A percentile compares a stretch with the other conserved stretches of the same genome.
These are phyloP conservation scores for Bambusicola thoracicus DNA, from an alignment of 2,113 vertebrate genomes.

Conservation along the genomic window DNA sequence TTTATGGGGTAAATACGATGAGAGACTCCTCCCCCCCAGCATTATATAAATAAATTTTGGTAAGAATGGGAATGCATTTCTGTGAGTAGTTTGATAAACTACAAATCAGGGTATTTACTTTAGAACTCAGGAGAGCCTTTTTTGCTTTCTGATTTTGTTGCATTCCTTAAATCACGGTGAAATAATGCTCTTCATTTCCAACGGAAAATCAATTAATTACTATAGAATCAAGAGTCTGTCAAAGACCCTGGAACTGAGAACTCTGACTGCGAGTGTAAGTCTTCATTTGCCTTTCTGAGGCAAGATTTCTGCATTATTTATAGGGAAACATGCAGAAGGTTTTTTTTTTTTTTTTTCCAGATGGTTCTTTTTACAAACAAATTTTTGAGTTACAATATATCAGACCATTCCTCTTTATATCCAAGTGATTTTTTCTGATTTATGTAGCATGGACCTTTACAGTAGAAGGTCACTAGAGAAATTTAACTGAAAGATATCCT, in stretches of 20 bases:
- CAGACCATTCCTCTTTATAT: not conserved
- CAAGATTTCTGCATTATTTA: not conserved
- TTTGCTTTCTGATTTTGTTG: not conserved
- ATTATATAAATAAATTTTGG: not conserved
- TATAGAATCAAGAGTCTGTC: not conserved
- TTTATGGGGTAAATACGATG: not conserved
- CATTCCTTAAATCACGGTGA: not conserved
- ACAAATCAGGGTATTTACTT: not conserved
- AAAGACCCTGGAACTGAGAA: not conserved
- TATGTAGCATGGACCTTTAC: not conserved
- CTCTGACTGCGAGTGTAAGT: not conserved
- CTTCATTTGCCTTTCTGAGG: not conserved
- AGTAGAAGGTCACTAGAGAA: not conserved
- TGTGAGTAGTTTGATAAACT: not conserved
- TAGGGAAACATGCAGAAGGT: not conserved
- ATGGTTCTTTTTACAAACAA: not conserved
- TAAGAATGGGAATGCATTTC: not conserved
- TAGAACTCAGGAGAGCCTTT: not conserved
- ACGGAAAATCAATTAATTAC: slow-evolving; percentile 11
- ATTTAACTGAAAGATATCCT: not conserved
- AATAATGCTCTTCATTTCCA: not conserved
- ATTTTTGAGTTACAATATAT: slow-evolving; percentile 1
- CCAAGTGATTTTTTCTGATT: not conserved
- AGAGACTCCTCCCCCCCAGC: not conserved
- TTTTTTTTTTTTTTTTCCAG: not conserved